Evolutionary conservation across 2,888 invertebrate genomes (phyloP).

Genomic region (Dynastes maya): DNA sequence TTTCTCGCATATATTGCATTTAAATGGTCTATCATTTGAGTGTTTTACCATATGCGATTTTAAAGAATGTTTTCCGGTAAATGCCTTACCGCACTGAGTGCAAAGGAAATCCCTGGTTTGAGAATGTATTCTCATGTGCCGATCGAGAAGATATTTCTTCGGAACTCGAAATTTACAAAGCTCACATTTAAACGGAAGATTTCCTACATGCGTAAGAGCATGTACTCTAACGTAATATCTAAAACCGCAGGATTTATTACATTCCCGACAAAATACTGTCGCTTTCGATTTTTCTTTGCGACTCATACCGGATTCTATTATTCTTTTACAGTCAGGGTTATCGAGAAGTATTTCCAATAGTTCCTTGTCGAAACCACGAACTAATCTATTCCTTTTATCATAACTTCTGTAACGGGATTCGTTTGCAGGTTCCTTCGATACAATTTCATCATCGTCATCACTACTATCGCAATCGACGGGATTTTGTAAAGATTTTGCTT

Average conservation of each 20-base stretch:
- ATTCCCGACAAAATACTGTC: background rate
- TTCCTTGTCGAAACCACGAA: background rate
- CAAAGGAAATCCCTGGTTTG: background rate
- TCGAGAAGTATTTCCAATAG: background rate
- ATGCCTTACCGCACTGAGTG: background rate
- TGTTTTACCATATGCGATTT: background rate
- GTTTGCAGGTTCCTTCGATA: background rate
- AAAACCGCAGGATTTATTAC: background rate
- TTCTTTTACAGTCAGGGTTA: background rate
- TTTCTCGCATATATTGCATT: background rate
- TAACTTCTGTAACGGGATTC: background rate
- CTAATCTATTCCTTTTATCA: background rate
- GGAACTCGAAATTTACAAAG: background rate
- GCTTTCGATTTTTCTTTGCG: background rate
- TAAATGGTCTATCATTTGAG: background rate
- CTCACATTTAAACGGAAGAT: conserved; percentile 7
- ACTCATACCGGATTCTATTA: background rate
- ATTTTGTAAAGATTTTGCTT: no score
- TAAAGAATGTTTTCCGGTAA: background rate
- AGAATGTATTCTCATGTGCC: background rate
- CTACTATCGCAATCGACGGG: background rate
- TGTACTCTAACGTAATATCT: background rate
- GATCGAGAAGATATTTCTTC: background rate
- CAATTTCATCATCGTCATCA: background rate
- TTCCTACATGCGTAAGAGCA: background rate